A percentile compares a stretch with the other conserved stretches of the same genome.
Evolutionary conservation across 1,140 invertebrate genomes (phyloP).

Genomic region (Rhyzopertha dominica): DNA sequence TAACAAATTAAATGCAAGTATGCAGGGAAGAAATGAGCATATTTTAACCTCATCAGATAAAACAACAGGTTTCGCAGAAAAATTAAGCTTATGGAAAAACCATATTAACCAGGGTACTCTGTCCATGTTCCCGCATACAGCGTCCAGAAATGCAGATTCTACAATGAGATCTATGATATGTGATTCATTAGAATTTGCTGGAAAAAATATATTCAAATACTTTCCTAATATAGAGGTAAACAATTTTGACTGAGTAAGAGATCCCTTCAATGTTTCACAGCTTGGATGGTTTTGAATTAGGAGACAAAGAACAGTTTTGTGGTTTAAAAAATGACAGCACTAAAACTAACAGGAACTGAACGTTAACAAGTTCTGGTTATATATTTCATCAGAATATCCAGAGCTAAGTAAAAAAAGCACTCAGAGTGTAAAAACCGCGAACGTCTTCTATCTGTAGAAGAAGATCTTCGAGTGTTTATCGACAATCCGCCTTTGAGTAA

Average conservation of each 20-base stretch:
- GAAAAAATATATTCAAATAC: slow-evolving; percentile 2
- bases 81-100: slow-evolving; percentile 2
- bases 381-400: slow-evolving; percentile 6
- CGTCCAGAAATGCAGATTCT: no score
- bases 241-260: slow-evolving; percentile 1
- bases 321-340: background rate
- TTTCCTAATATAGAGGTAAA: slow-evolving; percentile 6
- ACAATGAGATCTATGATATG: no score
- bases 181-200: no score
- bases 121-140: slow-evolving; percentile 1
- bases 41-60: background rate
- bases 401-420: slow-evolving; percentile 2
- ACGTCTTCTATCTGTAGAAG: slow-evolving; percentile 3
- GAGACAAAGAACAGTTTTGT: slow-evolving; percentile 4
- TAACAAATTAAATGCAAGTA: slow-evolving; percentile 5
- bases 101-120: slow-evolving; percentile 5
- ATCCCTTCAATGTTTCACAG: slow-evolving; percentile 3
- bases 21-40: slow-evolving; percentile 4
- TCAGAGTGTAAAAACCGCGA: slow-evolving; percentile 3
- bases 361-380: no score
- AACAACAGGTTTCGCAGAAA: slow-evolving; percentile 6
- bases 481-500: background rate
- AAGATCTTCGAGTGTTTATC: slow-evolving; percentile 7
- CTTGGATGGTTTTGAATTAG: slow-evolving; percentile 3
- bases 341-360: slow-evolving; percentile 2